Conservation (phyloP, 2,797 vertebrate species). For the Malacoctenus gilli region DNA sequence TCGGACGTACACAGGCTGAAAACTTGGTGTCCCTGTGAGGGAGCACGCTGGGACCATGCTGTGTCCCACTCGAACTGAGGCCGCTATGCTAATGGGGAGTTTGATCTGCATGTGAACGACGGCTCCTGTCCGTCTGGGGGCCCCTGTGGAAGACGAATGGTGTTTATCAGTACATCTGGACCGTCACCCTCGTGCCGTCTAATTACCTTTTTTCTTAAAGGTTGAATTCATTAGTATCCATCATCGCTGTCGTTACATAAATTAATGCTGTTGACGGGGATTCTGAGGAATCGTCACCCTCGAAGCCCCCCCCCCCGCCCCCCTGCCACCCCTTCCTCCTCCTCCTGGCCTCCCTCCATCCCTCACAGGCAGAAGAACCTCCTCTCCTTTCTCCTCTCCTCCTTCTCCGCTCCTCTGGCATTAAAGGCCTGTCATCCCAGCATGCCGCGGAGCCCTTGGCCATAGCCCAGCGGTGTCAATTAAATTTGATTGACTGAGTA, state of each 20-base stretch:
- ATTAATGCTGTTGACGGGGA: conserved; percentile 90
- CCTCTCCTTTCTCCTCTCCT: conserved; percentile 76
- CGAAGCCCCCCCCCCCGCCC: conserved; percentile 78
- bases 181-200: conserved; percentile 39
- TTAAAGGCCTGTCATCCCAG: conserved; percentile 95
- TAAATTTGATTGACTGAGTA: conserved; percentile 99
- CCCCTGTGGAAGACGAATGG: conserved; percentile 61
- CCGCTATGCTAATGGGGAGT: conserved; percentile 49
- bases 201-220: conserved; percentile 81
- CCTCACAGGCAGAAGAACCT: conserved; percentile 68
- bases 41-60: too few species aligned
- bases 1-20: too few species aligned
- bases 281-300: conserved; percentile 83
- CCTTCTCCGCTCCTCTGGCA: conserved; percentile 80
- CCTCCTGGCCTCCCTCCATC: conserved; percentile 74
- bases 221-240: conserved; percentile 92
- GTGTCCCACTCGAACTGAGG: neutral
- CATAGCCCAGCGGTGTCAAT: conserved; percentile 99
- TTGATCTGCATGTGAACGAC: conserved; percentile 37
- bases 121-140: conserved; percentile 11
- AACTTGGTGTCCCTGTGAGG: too few species aligned
- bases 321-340: too few species aligned
- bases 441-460: conserved; percentile 77
- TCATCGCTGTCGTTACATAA: conserved; percentile 93
- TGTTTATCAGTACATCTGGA: conserved; percentile 63